Evolutionary conservation across 2,113 vertebrate species (phyloP).

Genomic region (Melospiza melodia): DNA sequence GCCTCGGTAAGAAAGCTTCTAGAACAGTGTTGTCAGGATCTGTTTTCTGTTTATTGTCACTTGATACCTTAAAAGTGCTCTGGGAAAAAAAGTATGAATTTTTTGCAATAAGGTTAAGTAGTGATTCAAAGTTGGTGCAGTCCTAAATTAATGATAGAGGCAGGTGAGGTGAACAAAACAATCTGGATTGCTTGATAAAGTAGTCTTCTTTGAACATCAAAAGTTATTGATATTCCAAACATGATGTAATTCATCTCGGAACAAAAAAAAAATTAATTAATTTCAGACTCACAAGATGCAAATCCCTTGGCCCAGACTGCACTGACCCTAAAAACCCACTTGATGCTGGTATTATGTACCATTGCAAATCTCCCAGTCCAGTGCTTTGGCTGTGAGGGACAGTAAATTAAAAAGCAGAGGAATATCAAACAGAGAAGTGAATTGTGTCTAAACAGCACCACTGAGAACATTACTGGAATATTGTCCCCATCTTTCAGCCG

Average conservation of each 20-base stretch:
- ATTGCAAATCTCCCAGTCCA: not conserved
- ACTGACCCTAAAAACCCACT: constrained; percentile 2
- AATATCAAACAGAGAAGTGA: constrained; percentile 12
- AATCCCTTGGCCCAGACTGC: not conserved
- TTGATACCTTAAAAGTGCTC: not conserved
- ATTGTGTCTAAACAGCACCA: constrained; percentile 3
- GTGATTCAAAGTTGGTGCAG: not conserved
- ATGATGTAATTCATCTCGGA: not conserved
- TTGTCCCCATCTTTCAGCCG: constrained; percentile 2
- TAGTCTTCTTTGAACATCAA: not conserved
- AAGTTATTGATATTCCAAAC: not conserved
- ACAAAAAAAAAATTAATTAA: not conserved
- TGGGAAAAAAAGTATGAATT: not conserved
- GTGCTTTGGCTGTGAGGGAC: not conserved
- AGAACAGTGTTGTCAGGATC: not conserved
- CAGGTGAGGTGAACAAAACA: not conserved
- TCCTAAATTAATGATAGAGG: not conserved
- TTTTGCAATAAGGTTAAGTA: not conserved
- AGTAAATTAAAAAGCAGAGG: constrained; percentile 30
- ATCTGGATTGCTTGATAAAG: not conserved
- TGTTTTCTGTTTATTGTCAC: not conserved
- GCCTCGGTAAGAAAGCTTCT: not conserved
- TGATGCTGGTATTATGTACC: not conserved
- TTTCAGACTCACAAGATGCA: not conserved
- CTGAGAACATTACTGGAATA: constrained; percentile 34